Evolutionary conservation across 1,140 invertebrate genomes (phyloP), one percentile per base, ranked within the genome.

Genomic region (Pogonomyrmex californicus): DNA sequence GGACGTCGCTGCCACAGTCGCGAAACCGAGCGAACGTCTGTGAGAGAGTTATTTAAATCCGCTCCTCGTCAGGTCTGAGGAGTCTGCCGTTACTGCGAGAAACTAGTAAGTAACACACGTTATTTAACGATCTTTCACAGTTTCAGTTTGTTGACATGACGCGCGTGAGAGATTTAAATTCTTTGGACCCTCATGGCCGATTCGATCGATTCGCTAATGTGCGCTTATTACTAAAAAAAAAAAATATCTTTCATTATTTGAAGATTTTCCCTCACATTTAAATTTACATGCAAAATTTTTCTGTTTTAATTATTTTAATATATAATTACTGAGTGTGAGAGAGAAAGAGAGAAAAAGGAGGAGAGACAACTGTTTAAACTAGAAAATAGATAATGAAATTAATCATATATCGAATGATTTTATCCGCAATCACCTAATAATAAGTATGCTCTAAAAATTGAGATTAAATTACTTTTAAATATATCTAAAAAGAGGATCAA

Each of bases 101-200:
- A 79, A 79, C n/a, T 58, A 30, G 77, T 79, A 54, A 79, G 77
- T 79, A 66, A 65, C 7, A 65, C 7, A 30, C 5, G 12, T 33
- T 33, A 10, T 9, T 76, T 38, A 23, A 76, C 36, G 10, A 1
- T 9, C 65, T 47, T 78, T 14, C 12, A 33, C 23, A 23, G n/a
- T n/a, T n/a, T 78, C 41, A 30, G 73, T 63, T 63, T 2, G 23
- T 54, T 54, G 63, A 68, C 62, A 54, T 65, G 12, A 5, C 12
- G n/a, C 12, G 62, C 33, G 36, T 54, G n/a, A 10, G 62, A 12
- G 30, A 63, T 63, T 51, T 2, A 68, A 47, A 63, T 60, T 4
- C 2, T 44, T 66, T 1, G 17, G 7, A 66, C n/a, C 51, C 33
- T 49, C 44, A 44, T 2, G 58, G 33, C 36, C 3, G 33, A 51